phyloP scores from a whole-genome alignment of 1,140 invertebrate genomes.

The Leptinotarsa undecemlineata region DNA sequence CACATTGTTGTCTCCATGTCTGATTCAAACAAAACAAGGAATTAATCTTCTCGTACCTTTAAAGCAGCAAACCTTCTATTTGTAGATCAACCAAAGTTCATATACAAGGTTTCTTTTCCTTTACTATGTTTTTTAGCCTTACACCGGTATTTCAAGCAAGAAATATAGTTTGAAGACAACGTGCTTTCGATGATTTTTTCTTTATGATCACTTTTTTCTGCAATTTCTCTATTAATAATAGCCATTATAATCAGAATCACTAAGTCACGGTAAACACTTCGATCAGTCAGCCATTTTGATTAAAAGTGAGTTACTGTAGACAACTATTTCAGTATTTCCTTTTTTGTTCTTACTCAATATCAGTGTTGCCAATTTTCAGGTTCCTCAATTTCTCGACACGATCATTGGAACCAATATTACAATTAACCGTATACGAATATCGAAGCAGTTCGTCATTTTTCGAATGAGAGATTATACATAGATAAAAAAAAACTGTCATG shows the following conservation, averaged over 20 bases:
- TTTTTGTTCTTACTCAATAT: too few relatives aligned
- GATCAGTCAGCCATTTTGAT: slow-evolving; percentile 33
- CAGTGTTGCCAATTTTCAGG: too few relatives aligned
- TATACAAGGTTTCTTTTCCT: neutral
- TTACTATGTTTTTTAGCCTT: neutral
- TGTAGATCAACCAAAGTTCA: slow-evolving; percentile 2
- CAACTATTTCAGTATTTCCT: too few relatives aligned
- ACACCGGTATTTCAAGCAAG: neutral
- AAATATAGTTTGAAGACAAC: slow-evolving; percentile 16
- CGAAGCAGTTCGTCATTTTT: too few relatives aligned
- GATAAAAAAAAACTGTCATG: too few relatives aligned
- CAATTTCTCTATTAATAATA: slow-evolving; percentile 19
- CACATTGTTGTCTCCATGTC: slow-evolving; percentile 26
- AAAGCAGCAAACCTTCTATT: slow-evolving; percentile 22
- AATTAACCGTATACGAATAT: too few relatives aligned
- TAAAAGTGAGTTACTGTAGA: too few relatives aligned
- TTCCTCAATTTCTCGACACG: too few relatives aligned
- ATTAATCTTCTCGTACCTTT: slow-evolving; percentile 11
- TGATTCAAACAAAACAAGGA: slow-evolving; percentile 12
- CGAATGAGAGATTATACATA: too few relatives aligned
- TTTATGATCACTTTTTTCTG: slow-evolving; percentile 6
- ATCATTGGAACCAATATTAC: too few relatives aligned
- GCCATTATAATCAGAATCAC: slow-evolving; percentile 12
- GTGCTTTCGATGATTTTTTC: slow-evolving; percentile 17
- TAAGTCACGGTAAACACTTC: slow-evolving; percentile 17